Percentiles rank a stretch among this genome's conserved stretches.
Conservation (phyloP, 2,113 vertebrate species). For the Pipra filicauda region DNA sequence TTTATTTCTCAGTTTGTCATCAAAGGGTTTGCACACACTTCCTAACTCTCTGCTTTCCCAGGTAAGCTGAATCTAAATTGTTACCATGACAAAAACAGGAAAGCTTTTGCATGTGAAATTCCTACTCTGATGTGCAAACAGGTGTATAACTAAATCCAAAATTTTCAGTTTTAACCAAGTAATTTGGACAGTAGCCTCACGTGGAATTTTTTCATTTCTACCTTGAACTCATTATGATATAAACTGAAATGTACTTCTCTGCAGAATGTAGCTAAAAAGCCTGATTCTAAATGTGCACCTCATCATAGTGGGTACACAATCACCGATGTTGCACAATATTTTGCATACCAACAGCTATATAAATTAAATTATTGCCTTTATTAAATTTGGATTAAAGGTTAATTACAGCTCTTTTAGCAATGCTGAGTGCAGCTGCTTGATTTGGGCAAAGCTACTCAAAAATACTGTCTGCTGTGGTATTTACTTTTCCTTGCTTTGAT, state of each 20-base stretch:
- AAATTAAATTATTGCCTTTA: slow-evolving; percentile 22
- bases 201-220: background rate
- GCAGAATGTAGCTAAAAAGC: background rate
- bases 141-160: background rate
- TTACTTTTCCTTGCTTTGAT: slow-evolving; percentile 44
- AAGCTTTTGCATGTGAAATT: background rate
- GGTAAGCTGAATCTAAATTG: background rate
- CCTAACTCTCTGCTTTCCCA: background rate
- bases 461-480: slow-evolving; percentile 29
- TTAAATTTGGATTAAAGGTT: slow-evolving; percentile 62
- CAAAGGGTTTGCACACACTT: background rate
- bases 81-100: background rate
- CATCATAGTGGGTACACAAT: background rate
- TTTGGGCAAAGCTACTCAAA: slow-evolving; percentile 40
- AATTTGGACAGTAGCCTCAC: background rate
- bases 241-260: background rate
- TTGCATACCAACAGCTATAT: background rate
- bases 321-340: slow-evolving; percentile 12
- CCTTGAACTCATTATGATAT: background rate
- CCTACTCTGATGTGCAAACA: background rate
- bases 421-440: slow-evolving; percentile 22
- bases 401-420: slow-evolving; percentile 56
- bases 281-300: background rate
- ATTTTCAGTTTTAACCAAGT: background rate
- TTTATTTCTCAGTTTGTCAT: background rate